Conservation (phyloP, 1,140 invertebrate genomes). For the Pseudomyrmex sp. region DNA sequence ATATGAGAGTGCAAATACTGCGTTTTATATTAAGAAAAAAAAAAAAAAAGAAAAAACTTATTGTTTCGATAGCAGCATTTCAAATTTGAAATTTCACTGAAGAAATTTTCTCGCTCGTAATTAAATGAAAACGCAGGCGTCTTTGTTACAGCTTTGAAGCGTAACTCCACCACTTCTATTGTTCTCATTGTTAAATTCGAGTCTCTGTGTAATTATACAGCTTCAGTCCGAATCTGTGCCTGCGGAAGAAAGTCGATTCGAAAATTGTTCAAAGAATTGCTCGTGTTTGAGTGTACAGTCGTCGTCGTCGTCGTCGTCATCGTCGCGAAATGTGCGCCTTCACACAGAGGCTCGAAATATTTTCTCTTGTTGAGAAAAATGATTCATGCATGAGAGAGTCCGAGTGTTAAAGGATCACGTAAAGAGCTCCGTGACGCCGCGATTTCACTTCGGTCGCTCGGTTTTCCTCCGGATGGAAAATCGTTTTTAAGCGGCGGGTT, state of each 20-base stretch:
- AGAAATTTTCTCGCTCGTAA: too few species aligned
- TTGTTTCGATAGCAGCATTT: too few species aligned
- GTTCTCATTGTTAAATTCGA: constrained; percentile 8
- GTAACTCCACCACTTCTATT: background rate
- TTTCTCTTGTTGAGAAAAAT: background rate
- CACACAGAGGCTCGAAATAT: background rate
- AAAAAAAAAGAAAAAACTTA: too few species aligned
- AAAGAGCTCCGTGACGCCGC: background rate
- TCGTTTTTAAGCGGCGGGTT: constrained; percentile 22
- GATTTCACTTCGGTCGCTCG: background rate
- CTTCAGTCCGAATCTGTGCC: background rate
- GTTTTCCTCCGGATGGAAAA: background rate
- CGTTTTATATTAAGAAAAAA: too few species aligned
- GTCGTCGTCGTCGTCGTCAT: too few species aligned
- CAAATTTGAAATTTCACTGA: too few species aligned
- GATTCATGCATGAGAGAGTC: background rate
- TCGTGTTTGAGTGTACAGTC: background rate
- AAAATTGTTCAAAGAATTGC: background rate
- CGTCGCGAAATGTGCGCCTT: too few species aligned
- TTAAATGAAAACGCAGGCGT: too few species aligned
- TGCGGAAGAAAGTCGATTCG: background rate
- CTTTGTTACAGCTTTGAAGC: background rate
- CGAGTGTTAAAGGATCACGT: constrained; percentile 5
- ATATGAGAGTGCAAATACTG: too few species aligned
- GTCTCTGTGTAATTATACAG: background rate